A percentile compares a stretch with the other conserved stretches of the same genome.
These are phyloP conservation scores for Brachyalestes nurse DNA, from an alignment of 2,797 vertebrate species.

Conservation along the genomic window DNA sequence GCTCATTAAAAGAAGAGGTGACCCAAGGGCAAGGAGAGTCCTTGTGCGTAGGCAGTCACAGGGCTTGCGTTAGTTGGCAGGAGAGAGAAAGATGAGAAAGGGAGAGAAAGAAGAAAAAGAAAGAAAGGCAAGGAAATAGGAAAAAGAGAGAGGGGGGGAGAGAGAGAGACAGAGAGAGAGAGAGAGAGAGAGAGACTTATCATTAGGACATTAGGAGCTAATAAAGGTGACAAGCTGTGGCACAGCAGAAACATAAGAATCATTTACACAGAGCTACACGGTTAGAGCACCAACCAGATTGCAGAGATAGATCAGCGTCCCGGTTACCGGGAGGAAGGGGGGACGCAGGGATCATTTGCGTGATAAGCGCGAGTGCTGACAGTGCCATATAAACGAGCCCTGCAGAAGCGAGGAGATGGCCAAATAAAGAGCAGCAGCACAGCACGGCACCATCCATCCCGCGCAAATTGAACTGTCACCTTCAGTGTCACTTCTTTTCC, in stretches of 20 bases:
- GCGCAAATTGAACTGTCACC: constrained; percentile 98
- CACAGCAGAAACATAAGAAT: constrained; percentile 68
- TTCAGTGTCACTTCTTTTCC: constrained; percentile 84
- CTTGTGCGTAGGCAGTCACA: background rate
- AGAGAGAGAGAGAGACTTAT: constrained; percentile 65
- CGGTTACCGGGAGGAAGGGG: constrained; percentile 68
- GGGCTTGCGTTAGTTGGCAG: background rate
- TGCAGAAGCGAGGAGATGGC: constrained; percentile 75
- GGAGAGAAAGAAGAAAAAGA: background rate
- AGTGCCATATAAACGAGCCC: constrained; percentile 84
- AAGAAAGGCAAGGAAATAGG: background rate
- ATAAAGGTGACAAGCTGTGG: constrained; percentile 65
- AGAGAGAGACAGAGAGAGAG: constrained; percentile 37
- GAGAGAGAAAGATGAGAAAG: background rate
- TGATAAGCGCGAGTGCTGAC: constrained; percentile 77
- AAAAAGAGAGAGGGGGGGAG: constrained; percentile 56
- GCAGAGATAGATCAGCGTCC: constrained; percentile 81
- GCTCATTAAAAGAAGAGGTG: constrained; percentile 62
- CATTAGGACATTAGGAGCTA: constrained; percentile 61
- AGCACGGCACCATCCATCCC: constrained; percentile 88
- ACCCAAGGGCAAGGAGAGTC: constrained; percentile 37
- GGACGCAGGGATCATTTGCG: constrained; percentile 77
- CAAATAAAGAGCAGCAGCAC: constrained; percentile 85
- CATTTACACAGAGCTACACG: constrained; percentile 74
- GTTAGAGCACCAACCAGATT: constrained; percentile 69